Evolutionary conservation across 2,797 vertebrate genomes (phyloP).

Genomic region (Australoheros facetus): DNA sequence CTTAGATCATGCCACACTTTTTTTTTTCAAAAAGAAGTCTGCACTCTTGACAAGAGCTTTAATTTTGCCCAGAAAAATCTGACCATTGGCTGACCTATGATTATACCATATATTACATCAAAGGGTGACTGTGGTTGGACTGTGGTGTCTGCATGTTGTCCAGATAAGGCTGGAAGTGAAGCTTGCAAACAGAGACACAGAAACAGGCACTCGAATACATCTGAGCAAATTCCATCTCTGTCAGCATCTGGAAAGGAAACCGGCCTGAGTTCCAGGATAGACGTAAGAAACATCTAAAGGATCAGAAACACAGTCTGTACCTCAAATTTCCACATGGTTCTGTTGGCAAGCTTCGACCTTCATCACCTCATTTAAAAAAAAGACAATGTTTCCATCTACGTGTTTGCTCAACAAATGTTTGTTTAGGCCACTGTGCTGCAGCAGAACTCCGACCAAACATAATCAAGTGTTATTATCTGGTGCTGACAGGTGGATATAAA

Average conservation of each 20-base stretch:
- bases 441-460: not conserved
- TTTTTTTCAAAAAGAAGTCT: too few relatives aligned
- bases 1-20: too few relatives aligned
- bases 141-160: constrained; percentile 23
- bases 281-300: not conserved
- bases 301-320: not conserved
- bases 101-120: constrained; percentile 43
- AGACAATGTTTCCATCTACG: constrained; percentile 24
- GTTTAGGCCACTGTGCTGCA: not conserved
- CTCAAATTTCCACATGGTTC: not conserved
- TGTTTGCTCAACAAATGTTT: constrained; percentile 35
- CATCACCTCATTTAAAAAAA: constrained; percentile 12
- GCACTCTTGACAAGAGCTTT: not conserved
- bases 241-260: not conserved
- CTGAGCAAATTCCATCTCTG: constrained; percentile 8
- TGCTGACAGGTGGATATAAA: constrained; percentile 31
- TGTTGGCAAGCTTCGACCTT: constrained; percentile 2
- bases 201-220: constrained; percentile 5
- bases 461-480: constrained; percentile 3
- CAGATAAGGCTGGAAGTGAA: constrained; percentile 36
- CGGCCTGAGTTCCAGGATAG: not conserved
- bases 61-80: constrained; percentile 7
- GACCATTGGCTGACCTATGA: constrained; percentile 16
- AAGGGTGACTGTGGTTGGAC: constrained; percentile 21
- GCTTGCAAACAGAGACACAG: not conserved